phyloP scores from a whole-genome alignment of 2,888 invertebrate species.

The Latrodectus elegans region DNA sequence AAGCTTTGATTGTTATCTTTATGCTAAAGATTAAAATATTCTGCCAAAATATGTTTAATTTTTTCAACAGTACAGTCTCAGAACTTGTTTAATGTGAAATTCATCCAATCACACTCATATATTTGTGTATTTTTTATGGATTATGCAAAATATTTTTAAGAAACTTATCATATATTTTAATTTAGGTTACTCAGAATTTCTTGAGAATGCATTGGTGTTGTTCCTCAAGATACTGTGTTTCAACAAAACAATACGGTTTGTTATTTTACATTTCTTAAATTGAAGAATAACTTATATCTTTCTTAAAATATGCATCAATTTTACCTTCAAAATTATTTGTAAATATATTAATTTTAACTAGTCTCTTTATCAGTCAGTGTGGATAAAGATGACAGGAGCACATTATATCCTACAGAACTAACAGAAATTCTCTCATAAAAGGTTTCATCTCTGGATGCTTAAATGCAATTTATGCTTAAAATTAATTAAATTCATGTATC shows the following conservation, averaged over 20 bases:
- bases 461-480: too few relatives aligned
- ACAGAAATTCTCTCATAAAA: neutral
- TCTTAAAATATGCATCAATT: neutral
- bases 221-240: constrained; percentile 90
- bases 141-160: neutral
- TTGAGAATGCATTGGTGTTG: constrained; percentile 77
- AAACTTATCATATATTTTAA: neutral
- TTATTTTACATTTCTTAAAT: constrained; percentile 7
- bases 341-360: neutral
- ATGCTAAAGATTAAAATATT: too few relatives aligned
- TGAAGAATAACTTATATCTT: neutral
- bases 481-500: too few relatives aligned
- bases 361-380: neutral
- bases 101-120: neutral
- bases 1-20: neutral
- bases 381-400: too few relatives aligned
- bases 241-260: constrained; percentile 89
- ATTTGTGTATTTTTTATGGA: neutral
- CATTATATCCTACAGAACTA: neutral
- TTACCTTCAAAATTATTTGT: neutral
- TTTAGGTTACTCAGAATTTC: constrained; percentile 76
- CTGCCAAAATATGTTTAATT: too few relatives aligned
- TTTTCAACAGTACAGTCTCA: too few relatives aligned
- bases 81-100: too few relatives aligned
- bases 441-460: too few relatives aligned